Percentiles rank a stretch among this genome's conserved stretches.
These are phyloP conservation scores for Drosophila punjabiensis DNA, from an alignment of 1,140 invertebrate species.

Conservation along the genomic window DNA sequence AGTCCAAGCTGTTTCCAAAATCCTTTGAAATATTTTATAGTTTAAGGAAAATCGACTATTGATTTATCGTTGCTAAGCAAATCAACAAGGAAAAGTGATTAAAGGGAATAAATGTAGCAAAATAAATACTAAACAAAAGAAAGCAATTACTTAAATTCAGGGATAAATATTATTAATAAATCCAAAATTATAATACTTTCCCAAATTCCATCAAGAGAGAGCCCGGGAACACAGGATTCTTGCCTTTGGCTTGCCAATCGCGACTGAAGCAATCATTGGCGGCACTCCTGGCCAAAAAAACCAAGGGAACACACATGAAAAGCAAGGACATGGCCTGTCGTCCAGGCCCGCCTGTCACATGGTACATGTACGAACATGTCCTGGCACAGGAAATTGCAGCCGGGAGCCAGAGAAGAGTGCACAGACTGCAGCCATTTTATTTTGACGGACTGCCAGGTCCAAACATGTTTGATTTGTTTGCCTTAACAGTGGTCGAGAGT, in stretches of 20 bases:
- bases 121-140: background rate
- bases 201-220: background rate
- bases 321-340: constrained; percentile 6
- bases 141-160: background rate
- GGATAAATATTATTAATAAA: too few relatives aligned
- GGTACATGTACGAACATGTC: background rate
- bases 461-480: constrained; percentile 38
- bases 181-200: background rate
- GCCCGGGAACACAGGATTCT: constrained; percentile 4
- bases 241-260: constrained; percentile 32
- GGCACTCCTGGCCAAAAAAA: constrained; percentile 5
- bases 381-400: constrained; percentile 23
- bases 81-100: background rate
- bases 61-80: constrained; percentile 5
- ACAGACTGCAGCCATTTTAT: constrained; percentile 1
- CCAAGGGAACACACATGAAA: background rate
- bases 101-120: background rate
- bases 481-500: constrained; percentile 21
- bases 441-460: constrained; percentile 41
- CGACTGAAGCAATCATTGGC: constrained; percentile 22
- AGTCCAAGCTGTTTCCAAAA: too few relatives aligned
- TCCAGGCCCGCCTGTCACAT: constrained; percentile 12
- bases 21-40: background rate
- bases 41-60: background rate
- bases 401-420: background rate